These are phyloP conservation scores for Enteromius afrohamiltoni DNA, from an alignment of 2,797 vertebrate genomes.

Conservation along the genomic window DNA sequence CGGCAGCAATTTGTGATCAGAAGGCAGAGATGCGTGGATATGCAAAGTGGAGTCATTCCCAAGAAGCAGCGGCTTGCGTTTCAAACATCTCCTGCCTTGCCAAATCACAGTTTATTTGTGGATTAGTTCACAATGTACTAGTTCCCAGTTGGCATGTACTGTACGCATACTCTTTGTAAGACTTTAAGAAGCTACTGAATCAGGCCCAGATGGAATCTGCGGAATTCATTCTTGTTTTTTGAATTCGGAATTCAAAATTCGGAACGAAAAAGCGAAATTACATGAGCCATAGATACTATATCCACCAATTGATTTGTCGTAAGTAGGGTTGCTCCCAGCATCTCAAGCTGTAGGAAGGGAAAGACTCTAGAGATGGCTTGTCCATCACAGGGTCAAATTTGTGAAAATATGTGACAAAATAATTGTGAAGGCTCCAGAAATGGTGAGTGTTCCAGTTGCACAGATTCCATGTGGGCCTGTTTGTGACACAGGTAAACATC, in stretches of 20 bases:
- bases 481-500: constrained; percentile 9
- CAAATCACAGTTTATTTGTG: constrained; percentile 45
- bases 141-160: constrained; percentile 6
- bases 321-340: not conserved
- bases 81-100: constrained; percentile 45
- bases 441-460: not conserved
- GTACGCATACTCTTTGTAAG: not conserved
- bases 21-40: constrained; percentile 45
- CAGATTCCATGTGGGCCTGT: constrained; percentile 7
- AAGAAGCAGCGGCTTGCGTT: not conserved
- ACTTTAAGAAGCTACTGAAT: not conserved
- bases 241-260: not conserved
- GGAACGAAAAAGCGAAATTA: not conserved
- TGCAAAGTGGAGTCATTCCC: not conserved
- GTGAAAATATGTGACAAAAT: not conserved
- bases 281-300: not conserved
- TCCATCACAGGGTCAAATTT: not conserved
- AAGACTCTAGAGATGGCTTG: not conserved
- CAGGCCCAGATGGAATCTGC: not conserved
- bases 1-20: constrained; percentile 19
- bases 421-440: constrained; percentile 5
- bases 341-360: not conserved
- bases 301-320: not conserved
- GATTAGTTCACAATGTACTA: constrained; percentile 14
- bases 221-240: not conserved